Percentiles rank a stretch among this genome's conserved stretches.
phyloP scores from a whole-genome alignment of 2,888 invertebrate species.

The Isoperla grammatica region DNA sequence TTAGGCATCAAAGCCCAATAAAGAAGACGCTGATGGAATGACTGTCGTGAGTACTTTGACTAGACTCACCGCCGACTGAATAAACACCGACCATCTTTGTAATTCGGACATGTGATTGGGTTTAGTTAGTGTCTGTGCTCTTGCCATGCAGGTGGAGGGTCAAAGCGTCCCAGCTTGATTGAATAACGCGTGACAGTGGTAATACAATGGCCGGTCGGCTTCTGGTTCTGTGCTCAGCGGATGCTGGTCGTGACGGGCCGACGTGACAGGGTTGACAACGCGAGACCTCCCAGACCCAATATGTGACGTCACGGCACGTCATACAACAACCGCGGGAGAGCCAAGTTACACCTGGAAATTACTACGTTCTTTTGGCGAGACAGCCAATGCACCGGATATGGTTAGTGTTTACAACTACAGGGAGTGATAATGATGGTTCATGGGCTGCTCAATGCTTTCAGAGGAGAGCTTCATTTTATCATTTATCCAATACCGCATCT shows the following conservation, averaged over 20 bases:
- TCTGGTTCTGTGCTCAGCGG: slow-evolving; percentile 9
- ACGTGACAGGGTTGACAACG: slow-evolving; percentile 5
- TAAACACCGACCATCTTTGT: slow-evolving; percentile 4
- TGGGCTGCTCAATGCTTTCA: too few relatives aligned
- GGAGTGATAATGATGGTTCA: too few relatives aligned
- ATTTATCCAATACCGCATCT: too few relatives aligned
- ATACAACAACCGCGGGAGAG: slow-evolving; percentile 1
- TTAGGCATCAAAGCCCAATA: neutral
- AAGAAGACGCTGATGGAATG: slow-evolving; percentile 16
- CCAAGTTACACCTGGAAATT: slow-evolving; percentile 9
- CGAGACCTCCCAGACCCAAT: neutral
- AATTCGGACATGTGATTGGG: slow-evolving; percentile 9
- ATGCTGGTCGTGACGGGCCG: neutral
- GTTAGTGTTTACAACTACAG: too few relatives aligned
- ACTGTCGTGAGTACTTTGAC: neutral
- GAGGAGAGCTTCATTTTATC: too few relatives aligned
- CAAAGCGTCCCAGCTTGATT: slow-evolving; percentile 38
- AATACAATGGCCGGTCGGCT: slow-evolving; percentile 39
- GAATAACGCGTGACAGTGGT: slow-evolving; percentile 43
- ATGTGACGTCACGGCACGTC: neutral
- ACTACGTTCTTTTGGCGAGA: slow-evolving; percentile 3
- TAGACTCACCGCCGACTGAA: neutral
- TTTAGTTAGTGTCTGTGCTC: slow-evolving; percentile 3
- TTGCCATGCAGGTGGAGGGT: slow-evolving; percentile 14
- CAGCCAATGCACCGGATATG: neutral